Evolutionary conservation across 1,140 invertebrate species (phyloP).

Genomic region (Cydia pomonella): DNA sequence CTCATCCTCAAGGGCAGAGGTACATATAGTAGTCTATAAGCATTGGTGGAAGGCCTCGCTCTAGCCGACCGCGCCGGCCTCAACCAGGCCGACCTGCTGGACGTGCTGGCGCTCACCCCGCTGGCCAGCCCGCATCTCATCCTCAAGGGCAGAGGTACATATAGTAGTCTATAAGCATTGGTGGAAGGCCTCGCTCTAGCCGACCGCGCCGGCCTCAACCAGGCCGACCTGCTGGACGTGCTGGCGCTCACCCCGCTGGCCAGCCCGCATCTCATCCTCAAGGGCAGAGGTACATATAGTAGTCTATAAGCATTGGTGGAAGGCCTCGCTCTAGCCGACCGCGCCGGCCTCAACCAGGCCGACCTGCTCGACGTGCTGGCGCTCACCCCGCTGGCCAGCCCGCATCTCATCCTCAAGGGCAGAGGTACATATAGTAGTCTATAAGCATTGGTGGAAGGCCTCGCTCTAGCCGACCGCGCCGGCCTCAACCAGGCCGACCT

Average conservation of each 20-base stretch:
- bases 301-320: conserved; percentile 87
- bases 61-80: conserved; percentile 95
- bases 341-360: conserved; percentile 92
- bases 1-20: conserved; percentile 93
- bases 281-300: conserved; percentile 85
- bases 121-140: conserved; percentile 90
- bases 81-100: conserved; percentile 93
- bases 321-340: conserved; percentile 95
- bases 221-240: conserved; percentile 95
- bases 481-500: conserved; percentile 94
- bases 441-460: conserved; percentile 94
- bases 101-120: conserved; percentile 92
- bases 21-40: conserved; percentile 51
- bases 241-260: conserved; percentile 91
- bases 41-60: conserved; percentile 95
- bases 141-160: conserved; percentile 89
- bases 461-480: conserved; percentile 95
- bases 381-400: conserved; percentile 90
- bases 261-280: conserved; percentile 91
- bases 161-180: conserved; percentile 79
- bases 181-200: conserved; percentile 96
- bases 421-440: too few species aligned
- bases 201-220: conserved; percentile 93
- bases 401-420: conserved; percentile 92
- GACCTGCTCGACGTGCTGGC: conserved; percentile 95